Conservation (phyloP, 1,140 invertebrate genomes). For the Drosophila repletoides region DNA sequence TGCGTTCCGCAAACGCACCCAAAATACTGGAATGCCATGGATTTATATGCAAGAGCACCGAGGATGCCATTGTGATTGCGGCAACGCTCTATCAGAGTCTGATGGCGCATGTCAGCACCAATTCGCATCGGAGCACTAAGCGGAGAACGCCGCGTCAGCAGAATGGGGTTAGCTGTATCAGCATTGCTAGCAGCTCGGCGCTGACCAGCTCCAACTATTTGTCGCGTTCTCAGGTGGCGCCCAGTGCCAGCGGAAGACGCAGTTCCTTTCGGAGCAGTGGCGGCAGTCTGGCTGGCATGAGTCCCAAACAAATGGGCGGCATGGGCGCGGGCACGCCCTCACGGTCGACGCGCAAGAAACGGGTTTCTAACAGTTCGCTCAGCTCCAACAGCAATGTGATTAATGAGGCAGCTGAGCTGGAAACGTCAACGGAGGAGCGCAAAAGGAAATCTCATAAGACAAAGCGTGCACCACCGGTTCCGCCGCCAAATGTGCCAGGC, state of each 20-base stretch:
- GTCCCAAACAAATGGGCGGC: slow-evolving; percentile 21
- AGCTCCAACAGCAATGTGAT: slow-evolving; percentile 85
- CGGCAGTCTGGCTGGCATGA: slow-evolving; percentile 26
- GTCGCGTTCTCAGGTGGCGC: slow-evolving; percentile 59
- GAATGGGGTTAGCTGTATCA: slow-evolving; percentile 88
- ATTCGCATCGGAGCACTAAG: slow-evolving; percentile 74
- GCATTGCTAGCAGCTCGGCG: slow-evolving; percentile 85
- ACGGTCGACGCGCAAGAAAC: slow-evolving; percentile 84
- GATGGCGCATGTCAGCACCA: slow-evolving; percentile 88
- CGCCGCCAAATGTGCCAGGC: slow-evolving; percentile 33
- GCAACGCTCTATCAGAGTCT: slow-evolving; percentile 94
- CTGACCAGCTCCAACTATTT: slow-evolving; percentile 81
- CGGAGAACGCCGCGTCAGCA: slow-evolving; percentile 85
- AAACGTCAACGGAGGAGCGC: slow-evolving; percentile 79
- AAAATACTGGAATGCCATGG: slow-evolving; percentile 94
- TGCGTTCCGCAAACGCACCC: slow-evolving; percentile 90
- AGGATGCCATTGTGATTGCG: slow-evolving; percentile 94
- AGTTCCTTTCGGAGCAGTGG: slow-evolving; percentile 74
- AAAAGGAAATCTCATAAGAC: slow-evolving; percentile 78
- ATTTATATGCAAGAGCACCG: slow-evolving; percentile 92
- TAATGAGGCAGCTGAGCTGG: slow-evolving; percentile 66
- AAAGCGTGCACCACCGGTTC: slow-evolving; percentile 76
- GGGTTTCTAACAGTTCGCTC: slow-evolving; percentile 84
- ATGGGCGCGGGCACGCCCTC: slow-evolving; percentile 39
- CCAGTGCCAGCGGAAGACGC: slow-evolving; percentile 52